Base-by-base conservation (phyloP, 2,113 vertebrate genomes). In the Petrocephalus zakoni region DNA sequence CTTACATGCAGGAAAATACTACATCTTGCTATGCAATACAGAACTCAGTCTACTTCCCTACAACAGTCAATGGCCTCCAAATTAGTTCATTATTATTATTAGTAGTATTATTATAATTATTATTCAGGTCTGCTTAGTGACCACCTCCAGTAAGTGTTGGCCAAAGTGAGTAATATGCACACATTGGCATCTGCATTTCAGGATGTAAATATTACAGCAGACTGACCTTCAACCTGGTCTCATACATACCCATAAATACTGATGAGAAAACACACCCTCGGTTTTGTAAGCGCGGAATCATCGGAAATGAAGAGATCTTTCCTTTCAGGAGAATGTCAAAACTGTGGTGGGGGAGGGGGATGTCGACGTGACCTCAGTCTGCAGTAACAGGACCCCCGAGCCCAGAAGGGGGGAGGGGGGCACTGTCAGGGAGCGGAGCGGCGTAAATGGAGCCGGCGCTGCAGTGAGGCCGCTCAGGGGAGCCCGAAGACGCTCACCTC, bases 401-500 rank as follows among this genome's bases (percentile, higher is more conserved):
- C 15, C 84, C 15, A 51, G 84, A 56, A 52, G 84, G 29, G 29
- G 17, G 5, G 5, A 0, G 5, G 17, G 5, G 5, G 1, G 5
- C 29, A 42, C 72, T 1, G 72, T 37, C 8, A 29, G 81, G 4
- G 56, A 55, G 21, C 29, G 29, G 82, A 53, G 9, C 25, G 21
- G 9, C 49, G 78, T 51, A 52, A 29, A 49, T 5, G 25, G 68
- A 88, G 46, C 46, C 0, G 34, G 55, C 22, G 11, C 37, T 25
- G 25, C 4, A 0, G 37, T 15, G 8, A 17, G 37, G 58, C 34
- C 19, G 68, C 5, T 1, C n/a, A 68, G 64, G 9, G 8, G 34
- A 9, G 9, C 8, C 47, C 15, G 21, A 58, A 8, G 37, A 47
- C 10, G 8, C 96, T 96, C 94, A 99, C 98, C 96, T 97, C 97